phyloP scores from a whole-genome alignment of 2,797 vertebrate genomes.

The Acanthornis magna region DNA sequence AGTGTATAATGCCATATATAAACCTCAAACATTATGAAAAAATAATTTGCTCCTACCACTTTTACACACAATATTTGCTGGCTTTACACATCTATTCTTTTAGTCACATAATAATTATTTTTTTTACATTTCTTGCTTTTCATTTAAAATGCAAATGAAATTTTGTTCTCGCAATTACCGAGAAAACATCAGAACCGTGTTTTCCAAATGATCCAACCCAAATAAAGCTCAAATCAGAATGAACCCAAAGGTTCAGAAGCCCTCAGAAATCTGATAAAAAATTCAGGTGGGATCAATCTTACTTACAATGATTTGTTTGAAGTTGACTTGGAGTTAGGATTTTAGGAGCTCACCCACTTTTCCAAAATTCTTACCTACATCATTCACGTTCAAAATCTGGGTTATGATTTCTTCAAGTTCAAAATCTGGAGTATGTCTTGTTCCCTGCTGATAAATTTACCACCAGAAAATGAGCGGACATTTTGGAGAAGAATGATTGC shows the following conservation, averaged over 20 bases:
- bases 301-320: neutral
- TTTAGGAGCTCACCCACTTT: neutral
- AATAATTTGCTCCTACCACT: neutral
- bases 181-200: neutral
- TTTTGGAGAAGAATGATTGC: neutral
- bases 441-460: neutral
- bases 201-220: neutral
- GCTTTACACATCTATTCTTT: neutral
- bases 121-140: neutral
- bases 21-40: neutral
- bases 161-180: neutral
- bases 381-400: neutral
- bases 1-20: neutral
- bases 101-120: neutral
- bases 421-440: neutral
- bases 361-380: neutral
- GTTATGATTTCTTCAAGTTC: neutral
- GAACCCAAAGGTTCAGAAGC: neutral
- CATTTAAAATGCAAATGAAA: neutral
- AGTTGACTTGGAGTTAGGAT: neutral
- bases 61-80: neutral
- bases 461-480: neutral
- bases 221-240: neutral
- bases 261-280: neutral
- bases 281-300: neutral